Evolutionary conservation across 1,140 invertebrate genomes (phyloP).

Genomic region (Ericerus pela): DNA sequence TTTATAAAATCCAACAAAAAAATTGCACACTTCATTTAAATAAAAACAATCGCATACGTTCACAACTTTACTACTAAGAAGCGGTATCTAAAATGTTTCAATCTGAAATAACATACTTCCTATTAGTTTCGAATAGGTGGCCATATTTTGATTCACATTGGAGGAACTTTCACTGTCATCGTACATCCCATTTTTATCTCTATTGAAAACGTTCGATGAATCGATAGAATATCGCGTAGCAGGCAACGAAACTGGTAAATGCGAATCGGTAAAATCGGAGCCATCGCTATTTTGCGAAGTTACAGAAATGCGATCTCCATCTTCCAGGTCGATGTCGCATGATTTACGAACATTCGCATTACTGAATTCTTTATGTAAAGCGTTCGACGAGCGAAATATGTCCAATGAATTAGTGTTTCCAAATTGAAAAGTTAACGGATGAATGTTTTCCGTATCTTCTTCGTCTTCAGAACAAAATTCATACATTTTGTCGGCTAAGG

Average conservation of each 20-base stretch:
- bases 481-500: conserved; percentile 79
- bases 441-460: conserved; percentile 21
- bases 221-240: not conserved
- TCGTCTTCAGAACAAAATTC: conserved; percentile 35
- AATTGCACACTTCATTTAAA: too few species aligned
- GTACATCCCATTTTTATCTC: not conserved
- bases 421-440: conserved; percentile 11
- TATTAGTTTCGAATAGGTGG: not conserved
- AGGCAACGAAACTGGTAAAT: not conserved
- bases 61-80: too few species aligned
- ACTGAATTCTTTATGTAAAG: not conserved
- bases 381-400: not conserved
- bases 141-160: not conserved
- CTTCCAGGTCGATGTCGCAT: not conserved
- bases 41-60: too few species aligned
- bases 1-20: too few species aligned
- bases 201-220: not conserved
- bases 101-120: not conserved
- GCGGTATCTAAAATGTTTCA: not conserved
- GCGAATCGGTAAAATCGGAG: not conserved
- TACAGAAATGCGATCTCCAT: not conserved
- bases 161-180: not conserved
- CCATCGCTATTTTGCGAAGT: not conserved
- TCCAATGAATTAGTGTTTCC: not conserved
- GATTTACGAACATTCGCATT: not conserved